phyloP scores from a whole-genome alignment of 1,140 invertebrate species.

The Brachionus rotundiformis region DNA sequence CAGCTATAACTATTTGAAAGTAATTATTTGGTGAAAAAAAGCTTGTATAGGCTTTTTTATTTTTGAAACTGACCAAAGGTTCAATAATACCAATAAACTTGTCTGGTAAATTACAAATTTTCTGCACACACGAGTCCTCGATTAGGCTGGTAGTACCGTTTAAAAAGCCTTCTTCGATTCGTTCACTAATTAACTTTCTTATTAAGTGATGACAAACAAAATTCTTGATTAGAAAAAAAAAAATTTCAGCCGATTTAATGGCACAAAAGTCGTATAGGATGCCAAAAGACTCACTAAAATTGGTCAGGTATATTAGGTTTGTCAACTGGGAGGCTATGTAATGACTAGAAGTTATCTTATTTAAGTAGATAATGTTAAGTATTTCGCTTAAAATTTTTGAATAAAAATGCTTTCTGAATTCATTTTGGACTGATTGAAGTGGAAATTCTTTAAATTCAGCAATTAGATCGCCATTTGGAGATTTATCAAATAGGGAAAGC shows the following conservation, averaged over 20 bases:
- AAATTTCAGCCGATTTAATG: neutral
- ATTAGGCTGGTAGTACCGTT: neutral
- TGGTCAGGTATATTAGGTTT: neutral
- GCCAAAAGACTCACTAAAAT: slow-evolving; percentile 1
- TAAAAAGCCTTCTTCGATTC: neutral
- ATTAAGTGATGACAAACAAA: neutral
- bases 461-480: neutral
- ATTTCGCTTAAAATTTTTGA: neutral
- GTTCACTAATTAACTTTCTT: neutral
- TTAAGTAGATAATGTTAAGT: neutral
- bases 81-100: neutral
- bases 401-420: slow-evolving; percentile 14
- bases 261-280: neutral
- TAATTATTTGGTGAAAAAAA: slow-evolving; percentile 7
- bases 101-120: slow-evolving; percentile 26
- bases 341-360: neutral
- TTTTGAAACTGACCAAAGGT: neutral
- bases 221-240: neutral
- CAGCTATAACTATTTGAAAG: neutral
- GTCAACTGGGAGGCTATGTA: neutral
- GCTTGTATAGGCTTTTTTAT: neutral
- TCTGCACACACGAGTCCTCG: neutral
- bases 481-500: neutral
- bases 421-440: neutral
- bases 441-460: neutral